These are phyloP conservation scores for Mycogona germanica DNA, from an alignment of 2,888 invertebrate genomes.

Conservation along the genomic window DNA sequence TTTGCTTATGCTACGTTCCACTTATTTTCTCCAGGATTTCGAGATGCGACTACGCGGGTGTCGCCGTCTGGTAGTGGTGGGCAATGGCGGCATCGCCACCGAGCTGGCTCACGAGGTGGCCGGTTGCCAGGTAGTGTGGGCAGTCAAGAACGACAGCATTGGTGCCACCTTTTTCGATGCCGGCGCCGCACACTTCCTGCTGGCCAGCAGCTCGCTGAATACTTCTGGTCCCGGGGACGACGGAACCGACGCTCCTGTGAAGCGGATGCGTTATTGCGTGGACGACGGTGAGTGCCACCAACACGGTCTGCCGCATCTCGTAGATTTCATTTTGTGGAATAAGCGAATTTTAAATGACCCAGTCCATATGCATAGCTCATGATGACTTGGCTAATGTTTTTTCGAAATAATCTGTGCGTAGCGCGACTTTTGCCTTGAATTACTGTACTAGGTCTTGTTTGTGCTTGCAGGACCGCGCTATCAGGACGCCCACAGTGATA, in stretches of 20 bases:
- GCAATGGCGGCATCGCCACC: conserved; percentile 98
- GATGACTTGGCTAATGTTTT: no score
- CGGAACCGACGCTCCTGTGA: background rate
- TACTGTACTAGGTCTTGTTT: no score
- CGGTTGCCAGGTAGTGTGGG: conserved; percentile 80
- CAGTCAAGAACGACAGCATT: conserved; percentile 83
- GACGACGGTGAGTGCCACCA: conserved; percentile 36
- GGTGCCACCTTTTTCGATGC: conserved; percentile 91
- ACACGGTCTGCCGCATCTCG: conserved; percentile 45
- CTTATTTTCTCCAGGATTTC: conserved; percentile 45
- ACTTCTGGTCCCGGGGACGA: conserved; percentile 34
- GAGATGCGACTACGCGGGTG: conserved; percentile 54
- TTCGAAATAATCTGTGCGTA: no score
- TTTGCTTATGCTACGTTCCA: no score
- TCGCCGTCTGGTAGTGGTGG: conserved; percentile 66
- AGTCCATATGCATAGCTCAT: no score
- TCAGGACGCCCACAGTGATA: no score
- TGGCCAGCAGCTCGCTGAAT: no score
- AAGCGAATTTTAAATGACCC: no score
- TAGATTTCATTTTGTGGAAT: conserved; percentile 12
- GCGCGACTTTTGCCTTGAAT: no score
- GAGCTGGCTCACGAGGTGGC: conserved; percentile 81
- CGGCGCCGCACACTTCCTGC: conserved; percentile 89
- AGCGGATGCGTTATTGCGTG: conserved; percentile 10
- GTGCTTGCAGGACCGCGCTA: no score